Evolutionary conservation across 2,797 vertebrate genomes (phyloP).

Genomic region (Rhynchotus rufescens): DNA sequence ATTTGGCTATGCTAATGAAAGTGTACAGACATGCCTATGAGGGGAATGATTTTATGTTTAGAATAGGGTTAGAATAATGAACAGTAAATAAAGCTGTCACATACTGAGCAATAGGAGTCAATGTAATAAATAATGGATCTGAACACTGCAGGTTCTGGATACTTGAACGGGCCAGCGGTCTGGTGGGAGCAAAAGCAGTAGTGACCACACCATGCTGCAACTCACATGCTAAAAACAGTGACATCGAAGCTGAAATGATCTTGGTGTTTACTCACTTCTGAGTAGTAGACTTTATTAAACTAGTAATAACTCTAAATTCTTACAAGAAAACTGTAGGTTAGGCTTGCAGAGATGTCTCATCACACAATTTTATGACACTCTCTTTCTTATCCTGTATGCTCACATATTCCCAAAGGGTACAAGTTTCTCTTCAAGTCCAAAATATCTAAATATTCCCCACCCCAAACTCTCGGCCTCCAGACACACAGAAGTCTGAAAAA

Average conservation of each 20-base stretch:
- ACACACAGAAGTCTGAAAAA: not conserved
- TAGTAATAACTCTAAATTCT: not conserved
- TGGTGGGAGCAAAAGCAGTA: not conserved
- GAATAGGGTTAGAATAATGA: not conserved
- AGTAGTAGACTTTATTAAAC: not conserved
- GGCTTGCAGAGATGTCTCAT: not conserved
- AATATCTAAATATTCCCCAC: not conserved
- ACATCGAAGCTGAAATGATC: not conserved
- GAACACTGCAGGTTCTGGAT: not conserved
- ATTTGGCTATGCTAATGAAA: not conserved
- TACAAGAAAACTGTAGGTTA: not conserved
- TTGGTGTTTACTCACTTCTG: not conserved
- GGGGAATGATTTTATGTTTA: not conserved
- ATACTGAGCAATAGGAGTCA: not conserved
- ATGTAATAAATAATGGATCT: not conserved
- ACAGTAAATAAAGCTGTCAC: not conserved
- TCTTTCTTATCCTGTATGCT: not conserved
- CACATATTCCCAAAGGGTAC: not conserved
- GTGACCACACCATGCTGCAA: not conserved
- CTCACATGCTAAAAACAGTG: not conserved
- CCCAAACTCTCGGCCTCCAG: not conserved
- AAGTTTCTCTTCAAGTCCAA: not conserved
- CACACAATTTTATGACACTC: not conserved
- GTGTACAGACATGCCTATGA: not conserved
- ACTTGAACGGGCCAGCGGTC: not conserved